Conservation (phyloP, 1,140 invertebrate species). For the Ditylenchus dipsaci region DNA sequence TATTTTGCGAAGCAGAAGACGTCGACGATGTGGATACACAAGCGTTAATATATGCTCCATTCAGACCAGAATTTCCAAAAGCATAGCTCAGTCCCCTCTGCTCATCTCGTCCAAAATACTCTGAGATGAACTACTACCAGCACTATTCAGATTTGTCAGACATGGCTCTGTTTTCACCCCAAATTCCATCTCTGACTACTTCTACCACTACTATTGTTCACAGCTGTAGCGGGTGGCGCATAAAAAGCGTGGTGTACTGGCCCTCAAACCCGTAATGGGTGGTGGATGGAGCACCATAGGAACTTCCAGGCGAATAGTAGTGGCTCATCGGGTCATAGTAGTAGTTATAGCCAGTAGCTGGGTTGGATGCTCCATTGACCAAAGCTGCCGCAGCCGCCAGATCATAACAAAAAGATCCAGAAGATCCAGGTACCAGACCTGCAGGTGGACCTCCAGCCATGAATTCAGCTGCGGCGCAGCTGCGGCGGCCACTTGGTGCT, state of each 20-base stretch:
- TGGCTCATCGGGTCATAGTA: constrained; percentile 1
- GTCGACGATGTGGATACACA: too few relatives aligned
- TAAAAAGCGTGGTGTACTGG: background rate
- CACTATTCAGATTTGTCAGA: too few relatives aligned
- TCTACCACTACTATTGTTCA: background rate
- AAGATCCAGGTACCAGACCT: background rate
- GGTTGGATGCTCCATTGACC: background rate
- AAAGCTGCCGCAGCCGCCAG: constrained; percentile 6
- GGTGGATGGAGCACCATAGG: background rate
- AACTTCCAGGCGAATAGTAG: background rate
- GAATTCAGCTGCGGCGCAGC: constrained; percentile 2
- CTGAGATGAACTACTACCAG: too few relatives aligned
- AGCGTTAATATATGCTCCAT: too few relatives aligned
- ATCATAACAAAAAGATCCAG: constrained; percentile 5
- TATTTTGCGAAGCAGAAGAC: too few relatives aligned
- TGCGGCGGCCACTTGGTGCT: background rate
- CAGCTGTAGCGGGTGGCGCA: background rate
- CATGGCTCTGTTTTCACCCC: background rate
- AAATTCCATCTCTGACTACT: background rate
- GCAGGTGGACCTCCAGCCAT: background rate
- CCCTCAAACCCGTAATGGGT: background rate
- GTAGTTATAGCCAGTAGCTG: background rate
- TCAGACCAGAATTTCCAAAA: too few relatives aligned
- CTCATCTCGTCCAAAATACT: too few relatives aligned
- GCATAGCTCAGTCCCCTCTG: too few relatives aligned